Evolutionary conservation across 92 coral and sea anemone genomes (phyloP).

Genomic region (Anthopleura xanthogrammica): DNA sequence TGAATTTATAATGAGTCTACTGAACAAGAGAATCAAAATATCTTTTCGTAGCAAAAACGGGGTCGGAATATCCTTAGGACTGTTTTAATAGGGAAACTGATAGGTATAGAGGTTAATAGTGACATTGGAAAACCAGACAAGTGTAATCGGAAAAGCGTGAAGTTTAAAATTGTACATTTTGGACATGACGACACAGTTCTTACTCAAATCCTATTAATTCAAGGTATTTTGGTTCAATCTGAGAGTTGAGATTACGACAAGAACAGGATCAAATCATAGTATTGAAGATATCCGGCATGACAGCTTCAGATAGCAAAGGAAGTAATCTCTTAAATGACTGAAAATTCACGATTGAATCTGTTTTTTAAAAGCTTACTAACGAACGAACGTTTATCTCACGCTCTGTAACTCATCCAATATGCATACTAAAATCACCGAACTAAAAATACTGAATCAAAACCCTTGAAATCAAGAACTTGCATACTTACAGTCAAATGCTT

Average conservation of each 20-base stretch:
- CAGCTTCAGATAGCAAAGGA: too few species aligned
- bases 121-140: too few species aligned
- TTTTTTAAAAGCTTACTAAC: not conserved
- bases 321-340: too few species aligned
- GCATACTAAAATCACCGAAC: not conserved
- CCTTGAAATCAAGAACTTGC: not conserved
- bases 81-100: not conserved
- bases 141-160: too few species aligned
- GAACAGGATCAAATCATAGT: too few species aligned
- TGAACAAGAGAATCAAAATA: not conserved
- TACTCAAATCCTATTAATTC: too few species aligned
- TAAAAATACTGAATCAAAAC: not conserved
- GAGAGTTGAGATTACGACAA: too few species aligned
- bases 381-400: not conserved
- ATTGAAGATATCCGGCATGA: too few species aligned
- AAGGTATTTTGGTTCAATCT: too few species aligned
- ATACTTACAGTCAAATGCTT: slow-evolving; percentile 51
- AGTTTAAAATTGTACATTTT: too few species aligned
- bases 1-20: not conserved
- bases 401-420: not conserved
- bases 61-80: not conserved
- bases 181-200: too few species aligned
- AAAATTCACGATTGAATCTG: not conserved
- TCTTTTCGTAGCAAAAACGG: not conserved
- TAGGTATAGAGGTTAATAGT: not conserved